Evolutionary conservation across 2,113 vertebrate species (phyloP), one percentile per base, ranked within the genome.

Genomic region (Boleophthalmus pectinirostris): DNA sequence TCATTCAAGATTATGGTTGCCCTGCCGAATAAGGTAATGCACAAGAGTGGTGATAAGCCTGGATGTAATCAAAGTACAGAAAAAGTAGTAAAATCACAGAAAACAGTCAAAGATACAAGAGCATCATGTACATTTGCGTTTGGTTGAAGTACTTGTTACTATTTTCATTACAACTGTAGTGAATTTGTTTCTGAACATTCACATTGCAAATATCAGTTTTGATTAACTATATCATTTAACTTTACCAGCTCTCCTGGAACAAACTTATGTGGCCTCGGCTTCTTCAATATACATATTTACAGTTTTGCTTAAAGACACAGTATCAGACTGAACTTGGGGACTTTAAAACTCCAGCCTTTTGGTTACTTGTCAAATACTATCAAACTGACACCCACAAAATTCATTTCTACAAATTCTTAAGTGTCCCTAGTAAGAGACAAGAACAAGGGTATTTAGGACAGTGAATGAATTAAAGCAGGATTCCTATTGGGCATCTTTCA

Each of bases 1-100:
- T 94, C 95, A 5, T 97, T 94, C 83, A 93, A 93, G 77, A 90
- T 99, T 77, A 93, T 90, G 82, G 79, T 97, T 74, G 94, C 81
- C 7, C 92, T 98, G 83, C 93, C 94, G 58, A 99, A 98, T 79
- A 94, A 90, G 24, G 87, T 92, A 51, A 73, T 46, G 9, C 10
- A 10, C 9, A 10, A 9, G n/a, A 56, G 53, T 2, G 2, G 53
- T 51, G 16, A 51, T 5, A 3, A 16, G 5, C 18, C 47, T 16
- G 18, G 1, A 18, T 49, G 14, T 16, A 18, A 5, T 20, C 16
- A 51, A 6, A 51, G 15, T 20, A 29, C 29, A 29, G 2, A 43
- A 43, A 43, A 43, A 1, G 38, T 43, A 43, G 1, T 6, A 9
- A 43, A 43, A 10, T 43, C 38, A 43, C 38, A 10, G 38, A 43